Evolutionary conservation across 1,140 invertebrate genomes (phyloP).

Genomic region (Ceratosolen fusciceps): DNA sequence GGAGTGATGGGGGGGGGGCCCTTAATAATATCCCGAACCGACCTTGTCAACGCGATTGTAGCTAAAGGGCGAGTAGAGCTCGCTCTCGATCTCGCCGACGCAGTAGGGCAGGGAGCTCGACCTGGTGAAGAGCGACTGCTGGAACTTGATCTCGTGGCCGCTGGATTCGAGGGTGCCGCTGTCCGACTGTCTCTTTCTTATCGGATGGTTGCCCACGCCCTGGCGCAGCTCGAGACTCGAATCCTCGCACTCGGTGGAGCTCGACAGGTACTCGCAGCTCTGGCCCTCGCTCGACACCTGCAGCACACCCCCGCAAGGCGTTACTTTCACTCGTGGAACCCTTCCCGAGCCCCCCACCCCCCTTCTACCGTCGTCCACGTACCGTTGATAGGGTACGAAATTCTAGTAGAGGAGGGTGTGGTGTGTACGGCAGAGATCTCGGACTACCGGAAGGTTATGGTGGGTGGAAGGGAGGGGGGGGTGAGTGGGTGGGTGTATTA

Average conservation of each 20-base stretch:
- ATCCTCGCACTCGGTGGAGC: conserved; percentile 75
- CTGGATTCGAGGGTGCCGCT: conserved; percentile 69
- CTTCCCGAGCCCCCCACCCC: not conserved
- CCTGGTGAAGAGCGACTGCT: conserved; percentile 66
- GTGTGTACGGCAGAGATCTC: not conserved
- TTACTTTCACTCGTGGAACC: too few relatives aligned
- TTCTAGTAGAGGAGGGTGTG: not conserved
- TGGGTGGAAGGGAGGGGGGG: too few relatives aligned
- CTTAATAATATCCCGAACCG: too few relatives aligned
- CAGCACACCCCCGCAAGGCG: too few relatives aligned
- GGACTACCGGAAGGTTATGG: too few relatives aligned
- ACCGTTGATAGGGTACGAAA: too few relatives aligned
- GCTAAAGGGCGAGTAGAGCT: conserved; percentile 83
- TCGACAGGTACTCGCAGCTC: conserved; percentile 79
- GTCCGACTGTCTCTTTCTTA: conserved; percentile 70
- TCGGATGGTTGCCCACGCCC: conserved; percentile 56
- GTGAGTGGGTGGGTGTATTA: conserved; percentile 44
- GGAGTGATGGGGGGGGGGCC: not conserved
- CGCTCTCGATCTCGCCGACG: conserved; percentile 83
- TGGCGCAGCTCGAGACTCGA: conserved; percentile 65
- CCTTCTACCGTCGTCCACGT: too few relatives aligned
- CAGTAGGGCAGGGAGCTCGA: conserved; percentile 82
- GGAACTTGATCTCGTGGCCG: conserved; percentile 63
- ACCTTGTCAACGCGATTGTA: conserved; percentile 72
- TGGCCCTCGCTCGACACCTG: conserved; percentile 68